Percentiles rank a stretch among this genome's conserved stretches.
These are phyloP conservation scores for fruit fly (Drosophila melanogaster) DNA, from an alignment of 1,140 invertebrate species.

Conservation along the genomic window Release_6_plus_ISO1_MT NT_033779.5:18516501-18517000, in stretches of 20 bases:
- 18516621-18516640: slow-evolving; percentile 61
- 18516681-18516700: slow-evolving; percentile 38
- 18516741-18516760: slow-evolving; percentile 50
- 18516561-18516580: slow-evolving; percentile 50
- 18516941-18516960: slow-evolving; percentile 70
- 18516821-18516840: slow-evolving; percentile 15
- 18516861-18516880: slow-evolving; percentile 65
- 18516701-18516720: slow-evolving; percentile 46
- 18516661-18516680: slow-evolving; percentile 8
- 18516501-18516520: slow-evolving; percentile 6
- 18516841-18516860: slow-evolving; percentile 14
- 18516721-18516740: slow-evolving; percentile 36
- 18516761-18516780: slow-evolving; percentile 20
- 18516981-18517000: slow-evolving; percentile 32
- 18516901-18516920: slow-evolving; percentile 50
- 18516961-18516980: slow-evolving; percentile 69
- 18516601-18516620: slow-evolving; percentile 51
- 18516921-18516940: slow-evolving; percentile 66
- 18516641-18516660: slow-evolving; percentile 47
- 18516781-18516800: slow-evolving; percentile 25
- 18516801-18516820: slow-evolving; percentile 17
- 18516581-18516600: slow-evolving; percentile 54
- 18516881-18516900: slow-evolving; percentile 57
- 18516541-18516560: slow-evolving; percentile 52
- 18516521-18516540: slow-evolving; percentile 34